Evolutionary conservation across 2,113 vertebrate species (phyloP).

Genomic region (Nothocercus julius): DNA sequence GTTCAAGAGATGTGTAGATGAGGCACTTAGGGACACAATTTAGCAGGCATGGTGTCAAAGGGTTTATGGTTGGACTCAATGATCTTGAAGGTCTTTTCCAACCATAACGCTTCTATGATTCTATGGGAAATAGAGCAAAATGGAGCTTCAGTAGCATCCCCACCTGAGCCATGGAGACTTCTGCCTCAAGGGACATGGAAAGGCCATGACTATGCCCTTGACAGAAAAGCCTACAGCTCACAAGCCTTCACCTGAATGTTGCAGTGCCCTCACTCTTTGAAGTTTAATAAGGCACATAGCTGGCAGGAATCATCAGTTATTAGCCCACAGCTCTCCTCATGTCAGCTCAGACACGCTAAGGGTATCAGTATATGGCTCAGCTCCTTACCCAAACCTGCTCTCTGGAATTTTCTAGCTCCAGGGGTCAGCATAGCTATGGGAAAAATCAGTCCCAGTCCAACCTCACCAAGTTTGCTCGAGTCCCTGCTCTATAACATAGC

Average conservation of each 20-base stretch:
- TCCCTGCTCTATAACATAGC: background rate
- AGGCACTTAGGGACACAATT: too few species aligned
- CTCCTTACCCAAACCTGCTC: background rate
- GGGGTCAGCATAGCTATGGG: background rate
- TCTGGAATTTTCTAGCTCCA: background rate
- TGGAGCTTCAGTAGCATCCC: too few species aligned
- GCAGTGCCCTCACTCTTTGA: background rate
- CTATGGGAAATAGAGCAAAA: too few species aligned
- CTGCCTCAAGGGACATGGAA: too few species aligned
- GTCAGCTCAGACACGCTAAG: background rate
- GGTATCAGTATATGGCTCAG: background rate
- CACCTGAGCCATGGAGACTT: too few species aligned
- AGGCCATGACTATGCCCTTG: too few species aligned
- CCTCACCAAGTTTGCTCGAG: background rate
- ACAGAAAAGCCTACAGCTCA: too few species aligned
- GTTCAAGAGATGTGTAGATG: too few species aligned
- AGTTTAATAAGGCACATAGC: rapidly evolving
- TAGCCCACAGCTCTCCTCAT: rapidly evolving
- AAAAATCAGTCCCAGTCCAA: background rate
- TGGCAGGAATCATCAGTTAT: background rate
- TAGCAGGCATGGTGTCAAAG: too few species aligned
- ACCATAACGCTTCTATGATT: too few species aligned
- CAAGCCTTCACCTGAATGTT: background rate
- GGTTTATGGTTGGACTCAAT: too few species aligned
- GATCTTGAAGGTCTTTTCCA: too few species aligned